Conservation (phyloP, 2,113 vertebrate genomes). For the Tragulus kanchil region DNA sequence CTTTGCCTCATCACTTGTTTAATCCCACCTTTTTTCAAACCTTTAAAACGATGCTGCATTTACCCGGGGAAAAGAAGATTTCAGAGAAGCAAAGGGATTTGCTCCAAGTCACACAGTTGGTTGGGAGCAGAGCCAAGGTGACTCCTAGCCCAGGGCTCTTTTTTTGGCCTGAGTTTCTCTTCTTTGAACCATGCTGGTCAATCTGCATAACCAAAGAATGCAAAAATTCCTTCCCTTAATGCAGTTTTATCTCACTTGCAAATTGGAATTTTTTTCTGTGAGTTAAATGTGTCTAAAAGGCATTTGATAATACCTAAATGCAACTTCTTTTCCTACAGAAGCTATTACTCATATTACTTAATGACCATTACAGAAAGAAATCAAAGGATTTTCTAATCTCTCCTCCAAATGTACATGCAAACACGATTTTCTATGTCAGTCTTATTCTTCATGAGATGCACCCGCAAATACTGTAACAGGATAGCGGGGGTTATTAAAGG, state of each 20-base stretch:
- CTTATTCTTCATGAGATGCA: not conserved
- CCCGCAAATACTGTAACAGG: not conserved
- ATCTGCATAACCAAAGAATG: not conserved
- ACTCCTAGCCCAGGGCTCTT: accelerated
- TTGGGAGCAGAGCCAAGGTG: not conserved
- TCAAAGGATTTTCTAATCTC: not conserved
- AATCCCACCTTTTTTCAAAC: no score
- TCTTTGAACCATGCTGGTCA: not conserved
- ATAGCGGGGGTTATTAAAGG: not conserved
- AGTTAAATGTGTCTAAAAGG: slow-evolving; percentile 48
- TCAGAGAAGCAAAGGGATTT: not conserved
- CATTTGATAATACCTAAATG: slow-evolving; percentile 34
- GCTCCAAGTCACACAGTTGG: not conserved
- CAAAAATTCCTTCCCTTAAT: slow-evolving; percentile 12
- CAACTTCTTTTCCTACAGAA: not conserved
- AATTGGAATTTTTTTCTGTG: slow-evolving; percentile 6
- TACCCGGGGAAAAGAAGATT: no score
- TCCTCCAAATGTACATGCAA: not conserved
- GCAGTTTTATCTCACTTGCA: not conserved
- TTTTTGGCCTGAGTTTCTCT: accelerated
- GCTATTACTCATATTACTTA: slow-evolving; percentile 17
- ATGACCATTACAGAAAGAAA: slow-evolving; percentile 12
- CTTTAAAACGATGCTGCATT: no score
- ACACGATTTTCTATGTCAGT: not conserved
- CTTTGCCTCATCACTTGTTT: slow-evolving; percentile 71